These are phyloP conservation scores for Sarcophaga caerulescens DNA, from an alignment of 2,888 invertebrate species.

Conservation along the genomic window DNA sequence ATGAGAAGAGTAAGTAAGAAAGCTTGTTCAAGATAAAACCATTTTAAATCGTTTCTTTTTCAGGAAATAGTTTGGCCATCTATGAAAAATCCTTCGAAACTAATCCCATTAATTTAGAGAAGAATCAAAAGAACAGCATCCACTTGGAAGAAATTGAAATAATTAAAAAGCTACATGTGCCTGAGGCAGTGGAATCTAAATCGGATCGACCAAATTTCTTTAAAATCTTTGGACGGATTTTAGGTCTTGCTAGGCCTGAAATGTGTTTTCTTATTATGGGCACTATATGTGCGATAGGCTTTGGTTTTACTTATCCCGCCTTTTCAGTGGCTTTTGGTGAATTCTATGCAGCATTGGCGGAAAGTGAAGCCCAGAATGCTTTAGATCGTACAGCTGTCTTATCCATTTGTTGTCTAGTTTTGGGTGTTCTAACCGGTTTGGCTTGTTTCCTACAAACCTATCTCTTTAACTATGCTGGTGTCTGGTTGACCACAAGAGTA, in stretches of 20 bases:
- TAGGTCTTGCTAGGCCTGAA: conserved; percentile 86
- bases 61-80: conserved; percentile 76
- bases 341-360: conserved; percentile 87
- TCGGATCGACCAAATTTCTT: conserved; percentile 79
- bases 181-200: background rate
- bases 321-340: conserved; percentile 91
- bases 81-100: conserved; percentile 80
- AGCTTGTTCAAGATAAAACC: background rate
- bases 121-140: conserved; percentile 77
- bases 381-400: conserved; percentile 84
- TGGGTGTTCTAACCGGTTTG: conserved; percentile 85
- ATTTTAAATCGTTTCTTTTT: background rate
- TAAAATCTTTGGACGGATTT: conserved; percentile 82
- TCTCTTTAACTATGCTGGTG: conserved; percentile 89
- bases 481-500: conserved; percentile 87
- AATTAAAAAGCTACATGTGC: conserved; percentile 39
- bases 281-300: conserved; percentile 85
- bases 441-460: conserved; percentile 88
- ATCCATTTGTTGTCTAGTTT: conserved; percentile 84
- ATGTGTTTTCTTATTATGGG: conserved; percentile 86
- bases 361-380: conserved; percentile 83
- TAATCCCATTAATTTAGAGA: conserved; percentile 77
- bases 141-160: conserved; percentile 75
- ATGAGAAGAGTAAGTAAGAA: conserved; percentile 72
- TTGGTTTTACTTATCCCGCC: conserved; percentile 88